A percentile compares a stretch with the other conserved stretches of the same genome.
These are phyloP conservation scores for Anastatus disparis DNA, from an alignment of 1,140 invertebrate species.

Conservation along the genomic window DNA sequence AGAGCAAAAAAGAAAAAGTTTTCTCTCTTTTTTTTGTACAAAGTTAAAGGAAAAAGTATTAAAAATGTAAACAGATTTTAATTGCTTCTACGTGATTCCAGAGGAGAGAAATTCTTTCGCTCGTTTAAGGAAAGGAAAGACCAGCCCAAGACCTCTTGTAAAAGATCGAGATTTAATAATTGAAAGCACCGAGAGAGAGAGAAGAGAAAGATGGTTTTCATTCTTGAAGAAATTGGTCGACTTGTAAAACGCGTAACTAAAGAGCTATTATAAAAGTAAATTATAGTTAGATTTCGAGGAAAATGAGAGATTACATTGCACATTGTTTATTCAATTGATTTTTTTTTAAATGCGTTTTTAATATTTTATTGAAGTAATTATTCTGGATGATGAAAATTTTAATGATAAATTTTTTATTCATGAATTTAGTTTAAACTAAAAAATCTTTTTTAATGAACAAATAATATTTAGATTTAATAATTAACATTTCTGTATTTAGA, in stretches of 20 bases:
- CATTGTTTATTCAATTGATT: no score
- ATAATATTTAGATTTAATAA: no score
- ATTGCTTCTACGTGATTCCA: constrained; percentile 14
- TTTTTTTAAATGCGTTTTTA: no score
- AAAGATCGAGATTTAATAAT: constrained; percentile 33
- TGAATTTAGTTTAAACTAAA: no score
- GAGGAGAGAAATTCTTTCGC: neutral
- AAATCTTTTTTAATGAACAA: no score
- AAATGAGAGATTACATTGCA: no score
- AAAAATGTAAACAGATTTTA: constrained; percentile 36
- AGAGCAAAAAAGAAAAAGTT: neutral
- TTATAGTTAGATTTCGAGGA: neutral
- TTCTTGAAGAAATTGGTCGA: neutral
- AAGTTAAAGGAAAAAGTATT: constrained; percentile 2
- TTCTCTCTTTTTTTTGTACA: neutral
- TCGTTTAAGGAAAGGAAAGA: constrained; percentile 2
- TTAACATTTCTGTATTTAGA: no score
- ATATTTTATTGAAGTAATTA: no score
- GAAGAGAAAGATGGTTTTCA: no score
- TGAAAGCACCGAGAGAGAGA: neutral
- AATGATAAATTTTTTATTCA: no score
- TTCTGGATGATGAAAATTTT: no score
- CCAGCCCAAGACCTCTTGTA: neutral
- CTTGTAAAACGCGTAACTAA: neutral
- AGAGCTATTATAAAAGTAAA: neutral